A percentile compares a stretch with the other conserved stretches of the same genome.
Evolutionary conservation across 2,113 vertebrate genomes (phyloP).

Genomic region (Suricata suricatta): DNA sequence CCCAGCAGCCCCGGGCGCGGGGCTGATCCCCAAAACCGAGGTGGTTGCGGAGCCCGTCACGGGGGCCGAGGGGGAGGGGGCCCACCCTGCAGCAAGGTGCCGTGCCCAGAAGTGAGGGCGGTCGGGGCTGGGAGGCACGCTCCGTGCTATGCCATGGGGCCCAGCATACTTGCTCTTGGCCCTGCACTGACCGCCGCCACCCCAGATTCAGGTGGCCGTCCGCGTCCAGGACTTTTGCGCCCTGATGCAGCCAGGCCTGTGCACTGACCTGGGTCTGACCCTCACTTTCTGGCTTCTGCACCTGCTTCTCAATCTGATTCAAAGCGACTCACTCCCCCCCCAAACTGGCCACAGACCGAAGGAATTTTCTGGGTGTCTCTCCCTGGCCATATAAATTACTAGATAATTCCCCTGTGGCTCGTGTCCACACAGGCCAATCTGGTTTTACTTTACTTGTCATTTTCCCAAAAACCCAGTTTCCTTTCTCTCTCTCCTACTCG

Average conservation of each 20-base stretch:
- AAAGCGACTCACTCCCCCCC: background rate
- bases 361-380: background rate
- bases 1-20: rapidly evolving
- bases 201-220: background rate
- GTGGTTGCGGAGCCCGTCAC: too few species aligned
- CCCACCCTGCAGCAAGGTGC: background rate
- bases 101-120: background rate
- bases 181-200: background rate
- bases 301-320: background rate
- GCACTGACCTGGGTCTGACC: background rate
- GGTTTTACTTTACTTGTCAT: constrained; percentile 49
- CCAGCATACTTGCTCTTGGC: background rate
- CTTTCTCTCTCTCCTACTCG: background rate
- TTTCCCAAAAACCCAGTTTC: background rate
- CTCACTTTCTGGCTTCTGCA: background rate
- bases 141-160: rapidly evolving
- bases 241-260: background rate
- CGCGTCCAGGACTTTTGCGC: background rate
- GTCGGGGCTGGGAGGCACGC: background rate
- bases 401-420: background rate
- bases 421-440: background rate
- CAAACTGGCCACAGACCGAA: background rate
- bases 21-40: too few species aligned
- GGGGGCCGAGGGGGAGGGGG: background rate
- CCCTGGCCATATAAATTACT: background rate